Evolutionary conservation across 2,888 invertebrate species (phyloP), one percentile per base, ranked within the genome.

Genomic region (Dasysyrphus albostriatus): DNA sequence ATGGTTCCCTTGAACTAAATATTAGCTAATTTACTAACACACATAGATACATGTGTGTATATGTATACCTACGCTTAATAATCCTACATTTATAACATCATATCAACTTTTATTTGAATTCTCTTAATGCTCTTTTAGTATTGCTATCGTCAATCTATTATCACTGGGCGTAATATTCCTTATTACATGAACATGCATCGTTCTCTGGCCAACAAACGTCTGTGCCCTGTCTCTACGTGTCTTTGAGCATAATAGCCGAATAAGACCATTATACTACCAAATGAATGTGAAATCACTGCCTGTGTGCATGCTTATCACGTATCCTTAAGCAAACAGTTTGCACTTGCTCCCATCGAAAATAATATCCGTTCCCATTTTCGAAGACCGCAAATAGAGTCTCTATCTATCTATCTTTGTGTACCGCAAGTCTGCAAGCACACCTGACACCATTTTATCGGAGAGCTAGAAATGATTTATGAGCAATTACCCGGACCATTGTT

Each of bases 391-490:
- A n/a, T 5, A 24, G 6, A 19, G 8, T 16, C 16, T 8, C 37
- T 58, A n/a, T 58, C 34, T 24, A 24, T 24, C 24, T 24, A 24
- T 58, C 14, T 47, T 34, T 49, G 19, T 5, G 14, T 8, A n/a
- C 47, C 10, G 32, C 19, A 47, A 37, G 34, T 34, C 67, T 34
- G 24, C 19, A 69, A 24, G 10, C 65, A 65, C 63, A 63, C 58
- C 83, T 75, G 81, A 81, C 61, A 61, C 47, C 59, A 72, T 69
- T 73, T 85, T 85, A 81, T 85, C 81, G 73, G 67, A 37, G 37
- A 73, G 61, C 81, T 79, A 59, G 85, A 88, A 89, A 89, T 89
- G 89, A 89, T 89, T 89, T 89, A 89, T 89, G 88, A 85, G 77
- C 88, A 89, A 89, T 89, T 89, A 89, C 63, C 78, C 70, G 70